A percentile compares a stretch with the other conserved stretches of the same genome.
These are phyloP conservation scores for Drosophila planitibia DNA, from an alignment of 2,888 invertebrate genomes.

Conservation along the genomic window DNA sequence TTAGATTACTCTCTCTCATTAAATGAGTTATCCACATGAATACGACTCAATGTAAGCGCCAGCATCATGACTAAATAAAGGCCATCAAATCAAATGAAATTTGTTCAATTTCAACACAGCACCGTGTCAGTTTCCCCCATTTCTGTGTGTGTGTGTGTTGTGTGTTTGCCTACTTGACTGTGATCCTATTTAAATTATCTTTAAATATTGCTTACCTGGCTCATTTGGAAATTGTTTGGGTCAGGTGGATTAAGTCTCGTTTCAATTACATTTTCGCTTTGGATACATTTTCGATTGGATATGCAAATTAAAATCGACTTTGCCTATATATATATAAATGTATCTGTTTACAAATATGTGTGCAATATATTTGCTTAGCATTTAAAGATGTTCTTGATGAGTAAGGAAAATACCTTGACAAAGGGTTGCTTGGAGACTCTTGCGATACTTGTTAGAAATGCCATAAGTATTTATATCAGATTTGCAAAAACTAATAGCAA, in stretches of 20 bases:
- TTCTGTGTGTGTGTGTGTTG: background rate
- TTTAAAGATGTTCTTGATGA: background rate
- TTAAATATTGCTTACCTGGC: conserved; percentile 67
- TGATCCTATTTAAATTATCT: conserved; percentile 65
- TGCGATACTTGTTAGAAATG: background rate
- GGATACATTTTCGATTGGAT: conserved; percentile 1
- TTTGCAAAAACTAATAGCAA: background rate
- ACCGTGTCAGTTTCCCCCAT: conserved; percentile 20
- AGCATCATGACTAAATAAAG: conserved; percentile 49
- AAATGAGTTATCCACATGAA: conserved; percentile 71
- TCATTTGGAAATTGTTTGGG: conserved; percentile 33
- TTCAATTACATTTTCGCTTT: conserved; percentile 50
- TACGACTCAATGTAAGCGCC: conserved; percentile 33
- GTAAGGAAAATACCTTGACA: background rate
- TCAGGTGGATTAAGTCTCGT: conserved; percentile 43
- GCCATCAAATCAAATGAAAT: conserved; percentile 69
- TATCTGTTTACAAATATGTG: background rate
- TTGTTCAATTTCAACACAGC: conserved; percentile 39
- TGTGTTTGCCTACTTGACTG: conserved; percentile 4
- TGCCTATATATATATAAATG: background rate
- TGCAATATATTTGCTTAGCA: background rate
- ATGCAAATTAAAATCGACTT: conserved; percentile 42
- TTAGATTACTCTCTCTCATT: conserved; percentile 69
- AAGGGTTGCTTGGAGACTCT: background rate
- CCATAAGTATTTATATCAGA: background rate